Evolutionary conservation across 2,888 invertebrate species (phyloP), one percentile per base, ranked within the genome.

Genomic region (Catocala sponsa): DNA sequence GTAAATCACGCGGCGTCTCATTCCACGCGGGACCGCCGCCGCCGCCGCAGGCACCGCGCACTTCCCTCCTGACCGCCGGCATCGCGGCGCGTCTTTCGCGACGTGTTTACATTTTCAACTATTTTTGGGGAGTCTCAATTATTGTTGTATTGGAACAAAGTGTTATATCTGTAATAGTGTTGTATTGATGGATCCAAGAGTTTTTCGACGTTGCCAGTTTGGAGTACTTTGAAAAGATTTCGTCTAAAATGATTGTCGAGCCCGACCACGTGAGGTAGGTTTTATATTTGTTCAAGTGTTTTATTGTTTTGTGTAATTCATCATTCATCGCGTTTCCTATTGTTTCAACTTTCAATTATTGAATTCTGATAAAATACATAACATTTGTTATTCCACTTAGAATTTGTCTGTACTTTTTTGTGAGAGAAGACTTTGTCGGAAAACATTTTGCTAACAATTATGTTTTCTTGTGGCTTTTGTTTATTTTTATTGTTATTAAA

Each of bases 1-100:
- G 94, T 94, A 94, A 95, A 94, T 94, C 94, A 94, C 92, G 87
- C 89, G 89, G 91, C 88, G 86, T 92, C 93, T 94, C 95, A 95
- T 94, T 94, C 95, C 94, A 91, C 93, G 94, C 95, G 94, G 91
- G 94, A 91, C 89, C 90, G 90, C 92, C 93, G 93, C 90, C 84
- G 90, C 88, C 85, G 93, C 92, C 90, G 94, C 92, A 91, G 93
- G 94, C 91, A 85, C 86, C 87, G 90, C 91, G 89, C 94, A 94
- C 91, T 94, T 92, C 92, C 90, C 89, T 88, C 76, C 75, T 89
- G 91, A 87, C 91, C 88, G 92, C 89, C 92, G 91, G 83, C 86
- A 79, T 85, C 86, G 89, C 88, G 93, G 82, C 90, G 91, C 91
- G 93, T 94, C 92, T 93, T 91, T 89, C 93, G 92, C 89, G 91